Conservation (phyloP, 2,797 vertebrate species). For the Ciconia nigra region DNA sequence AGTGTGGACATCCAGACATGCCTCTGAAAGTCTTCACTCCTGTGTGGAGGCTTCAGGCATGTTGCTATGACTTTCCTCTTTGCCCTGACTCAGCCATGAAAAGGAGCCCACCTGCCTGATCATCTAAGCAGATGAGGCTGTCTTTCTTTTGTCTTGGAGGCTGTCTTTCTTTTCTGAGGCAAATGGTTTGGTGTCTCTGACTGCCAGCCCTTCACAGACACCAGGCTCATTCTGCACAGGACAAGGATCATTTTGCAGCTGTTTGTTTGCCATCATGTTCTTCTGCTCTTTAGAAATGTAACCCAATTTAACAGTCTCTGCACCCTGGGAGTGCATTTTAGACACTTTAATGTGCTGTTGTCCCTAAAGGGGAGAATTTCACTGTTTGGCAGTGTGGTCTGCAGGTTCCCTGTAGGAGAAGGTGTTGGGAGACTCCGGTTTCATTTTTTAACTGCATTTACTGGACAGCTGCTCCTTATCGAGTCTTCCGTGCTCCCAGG, state of each 20-base stretch:
- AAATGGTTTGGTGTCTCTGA: neutral
- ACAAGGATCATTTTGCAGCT: neutral
- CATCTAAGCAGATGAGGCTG: neutral
- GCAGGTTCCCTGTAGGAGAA: neutral
- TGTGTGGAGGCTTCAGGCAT: neutral
- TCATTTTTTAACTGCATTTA: neutral
- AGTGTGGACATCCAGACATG: accelerated
- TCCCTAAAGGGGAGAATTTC: neutral
- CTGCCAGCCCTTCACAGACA: neutral
- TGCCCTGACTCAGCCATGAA: neutral
- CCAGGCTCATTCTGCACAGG: neutral
- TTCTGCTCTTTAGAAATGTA: neutral
- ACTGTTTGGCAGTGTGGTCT: neutral
- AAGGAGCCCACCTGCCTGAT: neutral
- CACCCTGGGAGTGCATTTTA: neutral
- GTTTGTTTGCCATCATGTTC: neutral
- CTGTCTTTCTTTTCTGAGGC: neutral
- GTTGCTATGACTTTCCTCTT: neutral
- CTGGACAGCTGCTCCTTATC: neutral
- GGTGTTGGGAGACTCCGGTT: neutral
- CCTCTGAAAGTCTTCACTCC: neutral
- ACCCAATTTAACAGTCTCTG: neutral
- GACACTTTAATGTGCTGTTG: neutral
- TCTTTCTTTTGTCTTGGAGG: too few relatives aligned
- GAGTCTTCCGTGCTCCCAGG: neutral